phyloP scores from a whole-genome alignment of 2,797 vertebrate species.

The Artibeus lituratus region DNA sequence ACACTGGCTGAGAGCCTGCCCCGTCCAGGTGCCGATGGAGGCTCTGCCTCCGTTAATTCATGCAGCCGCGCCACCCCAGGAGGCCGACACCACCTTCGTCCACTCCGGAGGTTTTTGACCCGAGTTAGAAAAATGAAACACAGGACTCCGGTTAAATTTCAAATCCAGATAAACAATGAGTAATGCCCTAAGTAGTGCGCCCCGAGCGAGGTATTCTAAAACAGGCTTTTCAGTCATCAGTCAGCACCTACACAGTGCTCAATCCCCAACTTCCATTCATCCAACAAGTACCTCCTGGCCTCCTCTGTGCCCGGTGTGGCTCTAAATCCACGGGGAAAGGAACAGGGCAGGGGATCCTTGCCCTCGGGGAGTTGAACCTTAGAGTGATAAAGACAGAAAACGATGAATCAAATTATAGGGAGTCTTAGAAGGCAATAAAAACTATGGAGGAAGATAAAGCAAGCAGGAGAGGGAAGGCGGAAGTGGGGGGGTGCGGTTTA shows the following conservation, averaged over 20 bases:
- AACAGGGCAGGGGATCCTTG: accelerated
- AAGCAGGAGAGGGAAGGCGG: background rate
- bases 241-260: background rate
- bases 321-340: background rate
- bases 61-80: background rate
- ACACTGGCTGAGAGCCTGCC: background rate
- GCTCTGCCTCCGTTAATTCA: no score
- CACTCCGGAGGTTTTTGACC: background rate
- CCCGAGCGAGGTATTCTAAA: background rate
- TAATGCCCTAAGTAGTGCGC: background rate
- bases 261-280: background rate
- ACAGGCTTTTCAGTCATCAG: background rate
- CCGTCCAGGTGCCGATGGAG: background rate
- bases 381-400: background rate
- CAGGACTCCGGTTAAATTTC: background rate
- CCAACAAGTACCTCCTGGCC: background rate
- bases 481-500: no score
- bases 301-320: background rate
- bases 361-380: background rate
- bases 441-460: background rate
- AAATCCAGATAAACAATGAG: background rate
- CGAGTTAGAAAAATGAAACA: background rate
- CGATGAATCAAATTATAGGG: background rate
- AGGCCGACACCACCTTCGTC: background rate
- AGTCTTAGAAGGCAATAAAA: background rate